phyloP scores from a whole-genome alignment of 2,888 invertebrate species.

The Rotaria sp. region DNA sequence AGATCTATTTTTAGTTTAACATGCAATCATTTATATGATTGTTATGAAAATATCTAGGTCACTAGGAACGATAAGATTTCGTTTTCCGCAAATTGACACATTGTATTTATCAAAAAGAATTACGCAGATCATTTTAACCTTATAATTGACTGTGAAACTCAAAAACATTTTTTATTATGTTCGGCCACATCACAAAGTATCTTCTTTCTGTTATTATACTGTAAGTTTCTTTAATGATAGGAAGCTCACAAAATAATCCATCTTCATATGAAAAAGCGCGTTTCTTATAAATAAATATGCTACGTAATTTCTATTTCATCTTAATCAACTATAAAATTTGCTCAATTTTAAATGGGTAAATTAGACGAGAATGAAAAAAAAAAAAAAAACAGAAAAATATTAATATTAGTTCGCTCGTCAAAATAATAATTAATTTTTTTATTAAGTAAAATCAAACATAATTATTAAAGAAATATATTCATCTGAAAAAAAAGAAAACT shows the following conservation, averaged over 20 bases:
- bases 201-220: no score
- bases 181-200: no score
- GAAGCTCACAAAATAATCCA: background rate
- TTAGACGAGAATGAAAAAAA: no score
- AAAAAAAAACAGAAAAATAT: background rate
- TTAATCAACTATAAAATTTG: background rate
- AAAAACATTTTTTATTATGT: no score
- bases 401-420: background rate
- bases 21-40: no score
- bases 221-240: background rate
- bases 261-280: background rate
- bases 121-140: no score
- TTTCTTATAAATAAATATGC: background rate
- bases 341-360: background rate
- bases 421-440: background rate
- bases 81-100: no score
- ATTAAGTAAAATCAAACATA: background rate
- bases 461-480: background rate
- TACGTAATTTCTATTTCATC: background rate
- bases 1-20: no score
- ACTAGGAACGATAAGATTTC: no score
- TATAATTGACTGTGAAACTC: no score
- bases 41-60: no score
- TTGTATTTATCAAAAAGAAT: no score
- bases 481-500: background rate